phyloP scores from a whole-genome alignment of 1,140 invertebrate species.

The Drosophila bifasciata region DNA sequence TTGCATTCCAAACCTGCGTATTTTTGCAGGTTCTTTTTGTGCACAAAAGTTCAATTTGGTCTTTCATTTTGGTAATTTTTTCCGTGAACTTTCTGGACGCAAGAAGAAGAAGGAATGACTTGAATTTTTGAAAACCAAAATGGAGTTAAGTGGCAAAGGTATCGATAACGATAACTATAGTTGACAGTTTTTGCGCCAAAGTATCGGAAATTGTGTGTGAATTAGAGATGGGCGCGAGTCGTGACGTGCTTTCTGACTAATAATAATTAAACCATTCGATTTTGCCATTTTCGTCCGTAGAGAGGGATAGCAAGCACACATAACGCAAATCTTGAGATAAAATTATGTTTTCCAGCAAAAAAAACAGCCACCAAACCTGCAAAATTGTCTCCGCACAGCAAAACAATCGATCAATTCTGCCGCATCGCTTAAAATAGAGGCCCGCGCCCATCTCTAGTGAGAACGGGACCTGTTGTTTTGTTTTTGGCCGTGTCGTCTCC shows the following conservation, averaged over 20 bases:
- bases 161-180: constrained; percentile 1
- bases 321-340: no score
- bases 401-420: no score
- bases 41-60: constrained; percentile 19
- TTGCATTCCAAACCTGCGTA: constrained; percentile 92
- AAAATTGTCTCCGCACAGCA: no score
- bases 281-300: no score
- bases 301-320: no score
- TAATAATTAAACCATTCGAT: no score
- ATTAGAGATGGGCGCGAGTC: no score
- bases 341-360: no score
- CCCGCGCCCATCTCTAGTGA: no score
- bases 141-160: constrained; percentile 7
- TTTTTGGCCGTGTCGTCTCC: constrained; percentile 32
- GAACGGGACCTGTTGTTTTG: constrained; percentile 59
- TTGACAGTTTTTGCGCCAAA: neutral
- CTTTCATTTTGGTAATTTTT: constrained; percentile 24
- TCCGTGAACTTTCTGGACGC: neutral
- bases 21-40: constrained; percentile 47
- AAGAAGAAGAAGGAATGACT: constrained; percentile 48
- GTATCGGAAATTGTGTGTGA: constrained; percentile 2
- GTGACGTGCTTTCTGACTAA: no score
- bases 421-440: no score
- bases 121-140: constrained; percentile 53
- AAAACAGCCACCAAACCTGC: no score